phyloP scores from a whole-genome alignment of 1,140 invertebrate species.

The Lysiphlebus fabarum region DNA sequence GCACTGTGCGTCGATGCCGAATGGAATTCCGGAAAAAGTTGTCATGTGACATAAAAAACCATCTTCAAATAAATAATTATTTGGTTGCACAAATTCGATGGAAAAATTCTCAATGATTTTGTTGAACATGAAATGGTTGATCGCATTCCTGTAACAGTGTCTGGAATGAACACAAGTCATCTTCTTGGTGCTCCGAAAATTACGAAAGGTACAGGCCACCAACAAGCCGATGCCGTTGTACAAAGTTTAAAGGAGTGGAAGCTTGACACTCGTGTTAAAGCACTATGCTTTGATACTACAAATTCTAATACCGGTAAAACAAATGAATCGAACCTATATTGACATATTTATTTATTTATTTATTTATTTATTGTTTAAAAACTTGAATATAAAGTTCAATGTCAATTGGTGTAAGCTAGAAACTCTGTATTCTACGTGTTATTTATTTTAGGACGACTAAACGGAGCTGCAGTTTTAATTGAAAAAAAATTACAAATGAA shows the following conservation, averaged over 20 bases:
- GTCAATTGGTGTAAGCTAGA: too few relatives aligned
- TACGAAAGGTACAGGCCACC: not conserved
- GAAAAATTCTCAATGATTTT: not conserved
- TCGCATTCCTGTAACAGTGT: not conserved
- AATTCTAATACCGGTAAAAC: not conserved
- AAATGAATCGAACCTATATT: not conserved
- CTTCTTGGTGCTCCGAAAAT: not conserved
- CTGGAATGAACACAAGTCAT: not conserved
- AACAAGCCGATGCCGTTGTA: not conserved
- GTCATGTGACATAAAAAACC: conserved; percentile 24
- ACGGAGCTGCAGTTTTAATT: not conserved
- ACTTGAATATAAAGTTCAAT: not conserved
- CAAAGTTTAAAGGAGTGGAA: not conserved
- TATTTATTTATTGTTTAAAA: too few relatives aligned
- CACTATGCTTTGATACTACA: conserved; percentile 2
- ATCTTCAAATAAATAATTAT: conserved; percentile 22
- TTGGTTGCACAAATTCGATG: not conserved
- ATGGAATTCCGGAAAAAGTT: conserved; percentile 13
- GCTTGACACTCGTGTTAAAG: not conserved
- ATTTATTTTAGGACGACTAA: not conserved
- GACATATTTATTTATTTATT: too few relatives aligned
- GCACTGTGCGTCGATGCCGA: conserved; percentile 20
- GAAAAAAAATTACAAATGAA: not conserved
- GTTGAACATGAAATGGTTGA: not conserved
- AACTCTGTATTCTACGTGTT: not conserved